Evolutionary conservation across 30 jellyfish, hydroid and myxozoan genomes (phyloP).

Genomic region (Cassiopea xamachana): DNA sequence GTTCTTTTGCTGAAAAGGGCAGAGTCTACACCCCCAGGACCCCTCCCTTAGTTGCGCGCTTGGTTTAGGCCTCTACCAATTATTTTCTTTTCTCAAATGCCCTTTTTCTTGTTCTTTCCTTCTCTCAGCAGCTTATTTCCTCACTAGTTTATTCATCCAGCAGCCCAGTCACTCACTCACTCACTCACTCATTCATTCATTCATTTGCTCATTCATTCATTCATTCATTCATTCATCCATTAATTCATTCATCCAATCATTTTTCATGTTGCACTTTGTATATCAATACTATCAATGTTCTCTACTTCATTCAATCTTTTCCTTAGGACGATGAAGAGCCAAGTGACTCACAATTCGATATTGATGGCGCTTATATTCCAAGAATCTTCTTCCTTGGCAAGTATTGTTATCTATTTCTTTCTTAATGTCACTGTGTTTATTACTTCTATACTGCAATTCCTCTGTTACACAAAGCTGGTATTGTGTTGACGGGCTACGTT

Average conservation of each 20-base stretch:
- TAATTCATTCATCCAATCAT: background rate
- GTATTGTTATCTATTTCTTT: background rate
- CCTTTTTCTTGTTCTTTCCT: no score
- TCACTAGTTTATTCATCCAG: background rate
- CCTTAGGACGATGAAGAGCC: slow-evolving; percentile 99
- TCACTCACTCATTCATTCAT: background rate
- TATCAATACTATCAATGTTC: background rate
- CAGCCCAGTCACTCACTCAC: background rate
- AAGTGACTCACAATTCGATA: slow-evolving; percentile 88
- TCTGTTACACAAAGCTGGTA: background rate
- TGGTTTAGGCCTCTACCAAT: no score
- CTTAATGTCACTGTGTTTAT: no score
- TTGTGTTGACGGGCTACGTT: no score
- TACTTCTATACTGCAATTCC: no score
- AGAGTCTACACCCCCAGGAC: no score
- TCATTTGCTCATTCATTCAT: background rate
- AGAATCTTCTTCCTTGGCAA: slow-evolving; percentile 94
- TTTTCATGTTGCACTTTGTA: background rate
- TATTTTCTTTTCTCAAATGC: no score
- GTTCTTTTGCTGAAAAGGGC: no score
- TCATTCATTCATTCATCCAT: background rate
- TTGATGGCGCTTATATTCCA: slow-evolving; percentile 98
- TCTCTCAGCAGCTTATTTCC: no score
- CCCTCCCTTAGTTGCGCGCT: no score
- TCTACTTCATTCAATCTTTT: background rate